Conservation (phyloP, 1,140 invertebrate species). For the Hyles vespertilio region DNA sequence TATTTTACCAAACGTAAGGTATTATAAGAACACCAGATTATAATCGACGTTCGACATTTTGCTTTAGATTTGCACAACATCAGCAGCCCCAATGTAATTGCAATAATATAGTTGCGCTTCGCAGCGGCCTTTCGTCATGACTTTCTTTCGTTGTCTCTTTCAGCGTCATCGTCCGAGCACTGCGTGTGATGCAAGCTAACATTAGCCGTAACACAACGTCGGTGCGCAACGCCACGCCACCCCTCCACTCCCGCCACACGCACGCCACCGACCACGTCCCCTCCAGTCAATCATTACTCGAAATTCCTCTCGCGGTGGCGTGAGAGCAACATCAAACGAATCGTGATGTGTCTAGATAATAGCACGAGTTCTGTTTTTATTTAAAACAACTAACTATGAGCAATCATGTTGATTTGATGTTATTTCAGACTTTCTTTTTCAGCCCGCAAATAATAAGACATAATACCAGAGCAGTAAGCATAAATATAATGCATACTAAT, state of each 20-base stretch:
- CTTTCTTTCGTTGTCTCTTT: conserved; percentile 36
- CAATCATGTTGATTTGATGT: conserved; percentile 43
- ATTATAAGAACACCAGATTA: no score
- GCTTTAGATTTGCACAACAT: no score
- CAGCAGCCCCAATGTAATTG: no score
- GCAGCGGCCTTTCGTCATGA: conserved; percentile 23
- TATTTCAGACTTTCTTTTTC: conserved; percentile 50
- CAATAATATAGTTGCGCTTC: no score
- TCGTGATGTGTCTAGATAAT: conserved; percentile 56
- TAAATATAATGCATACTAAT: conserved; percentile 6
- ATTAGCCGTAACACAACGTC: conserved; percentile 37
- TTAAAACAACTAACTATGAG: conserved; percentile 50
- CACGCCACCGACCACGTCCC: conserved; percentile 7
- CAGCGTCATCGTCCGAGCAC: conserved; percentile 24
- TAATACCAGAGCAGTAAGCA: conserved; percentile 5
- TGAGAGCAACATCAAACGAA: conserved; percentile 47
- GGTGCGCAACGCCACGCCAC: conserved; percentile 11
- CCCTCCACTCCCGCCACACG: conserved; percentile 4
- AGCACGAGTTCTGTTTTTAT: conserved; percentile 39
- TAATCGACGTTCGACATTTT: no score
- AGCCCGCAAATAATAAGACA: conserved; percentile 3
- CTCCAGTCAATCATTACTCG: conserved; percentile 37
- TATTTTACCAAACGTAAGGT: no score
- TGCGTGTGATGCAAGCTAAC: conserved; percentile 36
- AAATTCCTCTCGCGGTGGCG: conserved; percentile 33